Base-by-base conservation (phyloP, 2,113 vertebrate species). In the Xenopus laevis region DNA sequence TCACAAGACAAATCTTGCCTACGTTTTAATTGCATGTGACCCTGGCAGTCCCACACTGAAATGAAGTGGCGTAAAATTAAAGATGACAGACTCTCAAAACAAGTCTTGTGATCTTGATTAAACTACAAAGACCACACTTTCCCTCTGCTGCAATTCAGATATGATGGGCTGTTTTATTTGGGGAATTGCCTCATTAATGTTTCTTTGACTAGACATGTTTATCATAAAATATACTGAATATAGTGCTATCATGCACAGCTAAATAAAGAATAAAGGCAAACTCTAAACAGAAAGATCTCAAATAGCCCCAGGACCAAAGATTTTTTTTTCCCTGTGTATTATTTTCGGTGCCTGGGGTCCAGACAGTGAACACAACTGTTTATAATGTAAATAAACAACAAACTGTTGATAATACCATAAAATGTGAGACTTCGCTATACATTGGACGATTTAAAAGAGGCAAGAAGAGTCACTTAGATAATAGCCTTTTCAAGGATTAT, bases 161-260 rank as follows among this genome's bases (percentile, higher is more conserved):
- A 91, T 86, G 88, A 92, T 91, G 92, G 90, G 86, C 90, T 91
- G 90, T 91, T 94, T 93, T 92, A 92, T 93, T 93, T 92, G 88
- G 90, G 91, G 89, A 94, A 91, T 92, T 91, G 91, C 90, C 94
- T 92, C 91, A 90, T 95, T 95, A 94, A 95, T 94, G 88, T 89
- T 91, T 92, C 93, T 96, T 93, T 95, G 94, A 95, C 91, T 91
- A 89, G 89, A 90, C 87, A 93, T 95, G 95, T 95, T 96, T 94
- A 94, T 95, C 93, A 92, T 87, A 88, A 81, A 93, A 93, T 93
- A 87, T 82, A 85, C 81, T 79, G 86, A 88, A 86, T 87, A 86
- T 87, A 85, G 87, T 84, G 86, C 80, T 88, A 90, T 84, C 88
- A 84, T 83, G 81, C 81, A 87, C 82, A 86, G 83, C 82, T 87